These are phyloP conservation scores for Uloborus diversus DNA, from an alignment of 1,140 invertebrate species.

Conservation along the genomic window DNA sequence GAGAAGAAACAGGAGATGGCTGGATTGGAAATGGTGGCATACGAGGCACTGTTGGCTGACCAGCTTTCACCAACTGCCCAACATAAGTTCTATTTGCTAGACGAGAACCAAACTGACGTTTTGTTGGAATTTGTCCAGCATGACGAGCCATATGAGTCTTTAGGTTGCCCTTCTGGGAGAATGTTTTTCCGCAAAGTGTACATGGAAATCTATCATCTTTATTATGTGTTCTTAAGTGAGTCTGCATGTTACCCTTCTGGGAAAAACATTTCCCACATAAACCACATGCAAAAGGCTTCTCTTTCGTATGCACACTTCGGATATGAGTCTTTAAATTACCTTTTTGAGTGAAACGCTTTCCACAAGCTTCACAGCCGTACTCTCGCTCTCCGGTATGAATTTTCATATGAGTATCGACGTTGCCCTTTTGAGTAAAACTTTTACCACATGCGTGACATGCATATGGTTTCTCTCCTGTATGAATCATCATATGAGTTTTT, in stretches of 20 bases:
- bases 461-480: conserved; percentile 69
- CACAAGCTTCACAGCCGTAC: conserved; percentile 65
- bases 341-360: conserved; percentile 65
- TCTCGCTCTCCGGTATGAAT: conserved; percentile 66
- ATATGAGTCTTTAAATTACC: conserved; percentile 90
- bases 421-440: conserved; percentile 68
- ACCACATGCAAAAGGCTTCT: conserved; percentile 61
- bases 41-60: conserved; percentile 45
- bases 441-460: conserved; percentile 69
- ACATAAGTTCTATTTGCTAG: conserved; percentile 48
- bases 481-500: conserved; percentile 70
- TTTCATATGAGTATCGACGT: conserved; percentile 66
- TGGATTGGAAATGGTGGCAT: conserved; percentile 53
- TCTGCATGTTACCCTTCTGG: conserved; percentile 75
- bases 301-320: conserved; percentile 85
- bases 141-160: conserved; percentile 72
- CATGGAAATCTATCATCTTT: conserved; percentile 60
- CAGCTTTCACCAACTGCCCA: conserved; percentile 45
- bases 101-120: conserved; percentile 76
- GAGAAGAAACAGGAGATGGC: conserved; percentile 49
- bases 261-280: conserved; percentile 64
- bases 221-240: conserved; percentile 98
- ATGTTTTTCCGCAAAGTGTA: conserved; percentile 66
- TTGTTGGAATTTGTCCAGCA: conserved; percentile 85
- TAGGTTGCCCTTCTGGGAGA: conserved; percentile 73